Evolutionary conservation across 2,888 invertebrate genomes (phyloP), one percentile per base, ranked within the genome.

Genomic region (Coelopa pilipes): DNA sequence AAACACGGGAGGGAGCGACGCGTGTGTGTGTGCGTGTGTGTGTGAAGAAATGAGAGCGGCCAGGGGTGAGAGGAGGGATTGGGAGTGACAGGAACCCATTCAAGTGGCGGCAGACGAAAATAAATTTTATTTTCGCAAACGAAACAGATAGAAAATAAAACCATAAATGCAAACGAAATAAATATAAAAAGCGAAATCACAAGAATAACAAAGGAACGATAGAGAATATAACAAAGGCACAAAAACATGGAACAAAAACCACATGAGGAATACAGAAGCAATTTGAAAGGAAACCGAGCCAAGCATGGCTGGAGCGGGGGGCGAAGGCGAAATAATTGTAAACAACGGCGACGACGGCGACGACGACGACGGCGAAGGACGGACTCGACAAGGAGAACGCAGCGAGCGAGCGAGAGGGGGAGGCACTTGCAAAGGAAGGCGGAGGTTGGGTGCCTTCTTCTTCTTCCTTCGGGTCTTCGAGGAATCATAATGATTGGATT

Each of bases 101-200:
- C 24, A 45, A 62, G 34, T 62, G 62, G 45, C 45, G n/a, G 34
- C 62, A 62, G 24, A 62, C 62, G n/a, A 34, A 21, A 62, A 62
- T 62, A 34, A 62, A n/a, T 62, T 45, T 5, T 13, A 45, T 62
- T 45, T 45, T 45, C 10, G 4, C 53, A 53, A 59, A 59, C 19
- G 57, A 59, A 59, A 59, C 11, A 1, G 24, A 59, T 21, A 59
- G 13, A 59, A n/a, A 13, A 53, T n/a, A 53, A 53, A 53, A 53
- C 53, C 13, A 53, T 53, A 53, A 53, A 53, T n/a, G 4, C 13
- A n/a, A 59, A 59, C 19, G 57, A 59, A 24, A 21, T 59, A 59
- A 59, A 59, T 12, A 11, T 21, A 45, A 60, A 24, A n/a, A 53
- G n/a, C 3, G 13, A 53, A 53, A 15, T 5, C 53, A n/a, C 3